Evolutionary conservation across 2,797 vertebrate genomes (phyloP).

Genomic region (Neomorphus geoffroyi): DNA sequence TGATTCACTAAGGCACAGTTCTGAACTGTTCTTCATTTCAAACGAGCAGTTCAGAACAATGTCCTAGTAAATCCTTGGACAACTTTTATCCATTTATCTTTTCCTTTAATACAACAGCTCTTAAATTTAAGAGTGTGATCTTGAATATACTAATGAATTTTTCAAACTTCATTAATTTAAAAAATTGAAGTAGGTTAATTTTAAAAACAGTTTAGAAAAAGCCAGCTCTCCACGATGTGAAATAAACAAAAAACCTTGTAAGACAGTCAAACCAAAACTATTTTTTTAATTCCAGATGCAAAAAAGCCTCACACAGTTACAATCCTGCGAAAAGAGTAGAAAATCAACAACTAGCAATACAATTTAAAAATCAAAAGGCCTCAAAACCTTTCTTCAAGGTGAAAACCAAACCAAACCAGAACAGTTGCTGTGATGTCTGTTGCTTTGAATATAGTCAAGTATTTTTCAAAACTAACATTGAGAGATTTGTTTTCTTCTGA

Average conservation of each 20-base stretch:
- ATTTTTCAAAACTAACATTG: background rate
- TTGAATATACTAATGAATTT: background rate
- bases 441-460: background rate
- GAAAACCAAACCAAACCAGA: background rate
- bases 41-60: background rate
- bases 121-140: background rate
- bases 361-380: background rate
- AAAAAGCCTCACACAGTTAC: background rate
- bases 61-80: background rate
- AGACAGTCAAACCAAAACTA: background rate
- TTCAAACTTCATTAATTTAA: background rate
- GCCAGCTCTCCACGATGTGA: background rate
- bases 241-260: background rate
- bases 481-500: background rate
- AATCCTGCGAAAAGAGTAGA: slow-evolving; percentile 66
- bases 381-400: background rate
- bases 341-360: background rate
- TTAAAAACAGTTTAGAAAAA: background rate
- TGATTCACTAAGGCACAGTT: background rate
- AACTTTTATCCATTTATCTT: background rate
- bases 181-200: background rate
- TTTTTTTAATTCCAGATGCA: slow-evolving; percentile 56
- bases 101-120: background rate
- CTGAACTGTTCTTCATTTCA: background rate
- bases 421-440: background rate